A percentile compares a stretch with the other conserved stretches of the same genome.
These are phyloP conservation scores for Geophilus truncorum DNA, from an alignment of 2,888 invertebrate genomes.

Conservation along the genomic window DNA sequence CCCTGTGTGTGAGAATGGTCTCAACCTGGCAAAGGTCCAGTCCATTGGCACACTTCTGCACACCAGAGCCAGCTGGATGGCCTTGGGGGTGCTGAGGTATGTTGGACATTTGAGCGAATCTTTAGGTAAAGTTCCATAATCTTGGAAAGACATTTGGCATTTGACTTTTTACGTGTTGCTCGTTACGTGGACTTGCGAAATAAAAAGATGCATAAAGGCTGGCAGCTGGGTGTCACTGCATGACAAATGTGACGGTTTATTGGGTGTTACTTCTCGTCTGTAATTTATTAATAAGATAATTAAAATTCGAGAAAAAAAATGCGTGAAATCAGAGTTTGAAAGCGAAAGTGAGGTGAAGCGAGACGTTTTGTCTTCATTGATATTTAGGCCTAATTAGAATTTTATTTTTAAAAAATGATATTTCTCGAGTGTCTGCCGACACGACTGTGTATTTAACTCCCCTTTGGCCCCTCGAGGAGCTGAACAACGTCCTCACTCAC, in stretches of 20 bases:
- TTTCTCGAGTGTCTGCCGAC: background rate
- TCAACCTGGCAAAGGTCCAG: background rate
- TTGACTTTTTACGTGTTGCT: background rate
- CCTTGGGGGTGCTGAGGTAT: background rate
- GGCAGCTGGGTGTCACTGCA: background rate
- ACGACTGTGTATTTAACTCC: background rate
- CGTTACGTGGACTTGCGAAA: background rate
- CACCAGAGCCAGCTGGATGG: background rate
- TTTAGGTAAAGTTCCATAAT: background rate
- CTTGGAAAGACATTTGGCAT: background rate
- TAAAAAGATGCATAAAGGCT: background rate
- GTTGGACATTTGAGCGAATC: background rate
- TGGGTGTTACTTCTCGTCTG: background rate
- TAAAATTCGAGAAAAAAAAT: background rate
- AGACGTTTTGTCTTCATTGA: background rate
- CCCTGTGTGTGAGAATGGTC: background rate
- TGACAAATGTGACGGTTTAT: background rate
- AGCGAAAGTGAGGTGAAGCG: background rate
- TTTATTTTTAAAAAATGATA: too few relatives aligned
- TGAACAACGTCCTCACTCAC: background rate
- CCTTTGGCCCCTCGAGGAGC: background rate
- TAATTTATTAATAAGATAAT: background rate
- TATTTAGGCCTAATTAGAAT: background rate
- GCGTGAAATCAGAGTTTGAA: background rate
- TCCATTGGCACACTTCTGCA: background rate